Conservation (phyloP, 2,888 invertebrate genomes). For the Diploptera punctata region DNA sequence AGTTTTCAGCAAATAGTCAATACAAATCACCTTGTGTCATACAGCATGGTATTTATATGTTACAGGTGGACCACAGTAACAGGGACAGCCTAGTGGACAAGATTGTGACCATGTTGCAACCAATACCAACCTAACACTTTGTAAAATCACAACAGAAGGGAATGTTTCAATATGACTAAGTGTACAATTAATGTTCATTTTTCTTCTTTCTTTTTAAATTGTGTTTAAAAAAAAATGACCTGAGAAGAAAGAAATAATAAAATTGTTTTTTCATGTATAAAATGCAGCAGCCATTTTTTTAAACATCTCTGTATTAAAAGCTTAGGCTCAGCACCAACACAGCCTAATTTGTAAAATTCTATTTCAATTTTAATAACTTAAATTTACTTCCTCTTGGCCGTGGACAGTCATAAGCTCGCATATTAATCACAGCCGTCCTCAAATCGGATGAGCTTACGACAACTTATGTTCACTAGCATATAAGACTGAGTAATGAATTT, state of each 20-base stretch:
- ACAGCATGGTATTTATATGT: too few species aligned
- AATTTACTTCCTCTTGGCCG: neutral
- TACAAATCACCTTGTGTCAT: too few species aligned
- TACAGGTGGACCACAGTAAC: neutral
- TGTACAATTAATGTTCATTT: neutral
- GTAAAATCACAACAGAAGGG: neutral
- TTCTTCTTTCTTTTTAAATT: neutral
- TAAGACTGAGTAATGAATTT: conserved; percentile 79
- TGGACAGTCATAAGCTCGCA: neutral
- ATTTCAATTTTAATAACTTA: neutral
- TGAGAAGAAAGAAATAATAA: neutral
- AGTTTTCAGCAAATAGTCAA: too few species aligned
- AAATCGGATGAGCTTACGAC: conserved; percentile 30
- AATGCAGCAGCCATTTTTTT: neutral
- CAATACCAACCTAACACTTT: neutral
- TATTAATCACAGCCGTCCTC: conserved; percentile 12
- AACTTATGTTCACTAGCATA: conserved; percentile 63
- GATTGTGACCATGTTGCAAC: neutral
- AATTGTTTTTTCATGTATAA: neutral
- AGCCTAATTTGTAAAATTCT: too few species aligned
- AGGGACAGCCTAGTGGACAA: neutral
- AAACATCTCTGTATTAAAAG: neutral
- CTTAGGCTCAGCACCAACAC: neutral
- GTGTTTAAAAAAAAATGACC: neutral
- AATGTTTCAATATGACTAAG: neutral